Evolutionary conservation across 2,888 invertebrate genomes (phyloP).

Genomic region (Agrochola circellaris): DNA sequence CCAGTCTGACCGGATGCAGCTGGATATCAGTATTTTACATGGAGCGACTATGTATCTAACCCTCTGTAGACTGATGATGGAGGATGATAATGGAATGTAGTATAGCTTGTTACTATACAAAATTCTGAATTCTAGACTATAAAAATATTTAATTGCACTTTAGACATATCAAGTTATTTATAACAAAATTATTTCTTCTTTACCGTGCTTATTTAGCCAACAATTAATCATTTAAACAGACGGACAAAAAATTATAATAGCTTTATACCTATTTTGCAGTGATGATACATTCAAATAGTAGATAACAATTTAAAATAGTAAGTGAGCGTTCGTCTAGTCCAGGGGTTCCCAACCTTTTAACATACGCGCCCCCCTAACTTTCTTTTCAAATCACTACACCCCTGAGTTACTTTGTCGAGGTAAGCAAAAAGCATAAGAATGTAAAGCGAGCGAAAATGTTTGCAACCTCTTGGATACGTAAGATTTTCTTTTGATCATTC

Average conservation of each 20-base stretch:
- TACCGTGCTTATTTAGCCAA: neutral
- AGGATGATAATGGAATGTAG: neutral
- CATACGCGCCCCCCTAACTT: no score
- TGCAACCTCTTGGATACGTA: no score
- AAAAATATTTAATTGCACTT: constrained; percentile 10
- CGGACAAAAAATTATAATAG: neutral
- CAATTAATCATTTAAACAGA: constrained; percentile 9
- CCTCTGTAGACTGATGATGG: neutral
- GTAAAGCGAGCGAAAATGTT: no score
- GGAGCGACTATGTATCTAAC: no score
- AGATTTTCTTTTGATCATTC: no score
- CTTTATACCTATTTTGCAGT: neutral
- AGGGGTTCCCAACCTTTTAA: no score
- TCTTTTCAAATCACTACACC: no score
- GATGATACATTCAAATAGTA: neutral
- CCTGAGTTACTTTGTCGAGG: no score
- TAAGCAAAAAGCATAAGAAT: no score
- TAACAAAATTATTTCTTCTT: neutral
- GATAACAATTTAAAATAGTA: neutral
- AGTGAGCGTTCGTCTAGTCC: neutral
- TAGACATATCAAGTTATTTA: neutral
- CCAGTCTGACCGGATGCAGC: no score
- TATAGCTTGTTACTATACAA: neutral
- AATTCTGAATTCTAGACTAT: neutral
- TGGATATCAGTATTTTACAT: no score